Evolutionary conservation across 2,797 vertebrate genomes (phyloP).

Genomic region (Siniperca obscura): DNA sequence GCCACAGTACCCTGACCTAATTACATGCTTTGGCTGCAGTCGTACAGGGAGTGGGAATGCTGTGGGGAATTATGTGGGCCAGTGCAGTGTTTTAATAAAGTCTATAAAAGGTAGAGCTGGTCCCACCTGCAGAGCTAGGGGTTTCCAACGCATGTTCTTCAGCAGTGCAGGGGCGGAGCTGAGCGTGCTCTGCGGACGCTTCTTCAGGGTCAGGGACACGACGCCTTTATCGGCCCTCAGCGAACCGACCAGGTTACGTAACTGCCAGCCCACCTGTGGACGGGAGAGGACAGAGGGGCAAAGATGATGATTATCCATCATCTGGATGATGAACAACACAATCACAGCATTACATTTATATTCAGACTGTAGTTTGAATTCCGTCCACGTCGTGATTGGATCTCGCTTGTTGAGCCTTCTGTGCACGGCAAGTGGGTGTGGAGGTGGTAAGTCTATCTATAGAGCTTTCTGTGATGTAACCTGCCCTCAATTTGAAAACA

Average conservation of each 20-base stretch:
- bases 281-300: conserved; percentile 45
- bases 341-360: conserved; percentile 9
- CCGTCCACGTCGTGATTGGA: conserved; percentile 70
- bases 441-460: conserved; percentile 77
- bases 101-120: conserved; percentile 68
- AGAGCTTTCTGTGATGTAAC: conserved; percentile 77
- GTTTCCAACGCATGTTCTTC: conserved; percentile 95
- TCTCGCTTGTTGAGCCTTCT: conserved; percentile 65
- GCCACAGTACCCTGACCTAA: conserved; percentile 74
- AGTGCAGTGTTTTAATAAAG: conserved; percentile 69
- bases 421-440: conserved; percentile 67
- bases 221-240: conserved; percentile 91
- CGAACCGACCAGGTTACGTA: conserved; percentile 92
- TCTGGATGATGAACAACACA: conserved; percentile 27
- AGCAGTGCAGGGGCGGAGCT: conserved; percentile 92
- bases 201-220: conserved; percentile 93
- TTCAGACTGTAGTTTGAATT: conserved; percentile 59
- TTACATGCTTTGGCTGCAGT: conserved; percentile 66
- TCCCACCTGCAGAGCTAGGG: conserved; percentile 91
- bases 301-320: conserved; percentile 14
- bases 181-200: conserved; percentile 93
- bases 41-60: conserved; percentile 42
- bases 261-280: conserved; percentile 93
- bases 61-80: conserved; percentile 71
- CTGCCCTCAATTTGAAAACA: conserved; percentile 75